Evolutionary conservation across 37 sponge, comb jelly and placozoan species (phyloP).

Genomic region (Dysidea cf. avara): DNA sequence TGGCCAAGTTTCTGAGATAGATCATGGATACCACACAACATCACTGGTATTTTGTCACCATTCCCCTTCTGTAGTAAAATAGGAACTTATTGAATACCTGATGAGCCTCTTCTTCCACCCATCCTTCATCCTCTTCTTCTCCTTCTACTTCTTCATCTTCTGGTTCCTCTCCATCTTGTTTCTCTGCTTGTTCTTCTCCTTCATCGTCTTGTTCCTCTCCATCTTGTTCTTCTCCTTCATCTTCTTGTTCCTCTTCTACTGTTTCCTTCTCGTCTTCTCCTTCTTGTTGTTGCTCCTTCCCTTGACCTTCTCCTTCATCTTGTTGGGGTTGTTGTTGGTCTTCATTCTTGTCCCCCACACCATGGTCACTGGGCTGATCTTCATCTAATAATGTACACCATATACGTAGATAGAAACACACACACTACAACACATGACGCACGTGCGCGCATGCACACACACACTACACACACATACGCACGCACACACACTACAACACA

Average conservation of each 20-base stretch:
- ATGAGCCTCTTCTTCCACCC: too few relatives aligned
- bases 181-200: conserved; percentile 5
- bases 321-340: background rate
- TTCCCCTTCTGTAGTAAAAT: too few relatives aligned
- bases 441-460: background rate
- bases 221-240: background rate
- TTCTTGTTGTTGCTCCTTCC: background rate
- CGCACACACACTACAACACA: background rate
- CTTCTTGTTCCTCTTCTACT: conserved; percentile 1
- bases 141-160: too few relatives aligned
- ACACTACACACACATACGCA: background rate
- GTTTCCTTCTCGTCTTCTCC: background rate
- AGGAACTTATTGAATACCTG: too few relatives aligned
- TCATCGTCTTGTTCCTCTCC: conserved; percentile 14
- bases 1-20: too few relatives aligned
- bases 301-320: conserved; percentile 10
- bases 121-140: too few relatives aligned
- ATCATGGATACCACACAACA: too few relatives aligned
- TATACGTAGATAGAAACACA: background rate
- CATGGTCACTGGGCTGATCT: background rate
- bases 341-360: conserved; percentile 15
- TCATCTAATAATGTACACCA: background rate
- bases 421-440: background rate
- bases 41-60: too few relatives aligned
- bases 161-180: background rate